Evolutionary conservation across 2,113 vertebrate species (phyloP), one percentile per base, ranked within the genome.

Genomic region (Dicerorhinus sumatrensis): DNA sequence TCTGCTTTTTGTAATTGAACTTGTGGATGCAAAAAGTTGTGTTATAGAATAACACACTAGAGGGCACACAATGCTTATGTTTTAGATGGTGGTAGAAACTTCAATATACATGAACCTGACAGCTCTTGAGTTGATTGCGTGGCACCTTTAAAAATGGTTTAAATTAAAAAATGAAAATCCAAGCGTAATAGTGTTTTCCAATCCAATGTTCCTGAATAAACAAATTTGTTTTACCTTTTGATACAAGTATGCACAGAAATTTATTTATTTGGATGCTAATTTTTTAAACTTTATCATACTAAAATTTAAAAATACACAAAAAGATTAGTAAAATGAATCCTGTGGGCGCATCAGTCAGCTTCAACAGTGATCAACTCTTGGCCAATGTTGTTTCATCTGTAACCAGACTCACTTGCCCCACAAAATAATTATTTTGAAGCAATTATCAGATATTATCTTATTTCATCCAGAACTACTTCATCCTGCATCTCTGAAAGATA

Each of bases 31-130:
- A 54, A 48, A 48, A 83, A 51, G 13, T 29, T 75, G 23, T 65
- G 17, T 62, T 87, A 33, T 1, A 36, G 7, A 75, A 33, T 73
- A 18, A 5, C 1, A 73, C 97, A 46, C 94, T 81, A 97, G 98
- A 95, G 96, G 97, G 97, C n/a, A 39, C 75, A 39, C 96, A 54
- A 1, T 16, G 46, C 81, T 92, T 31, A 10, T 69, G 83, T 82
- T 97, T 87, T 93, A 58, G 94, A 76, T 56, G 18, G 21, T 56
- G 51, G 33, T 56, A 4, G 69, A 56, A 2, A 6, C 42, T 16
- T 81, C 39, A 60, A 0, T 18, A 13, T 20, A 18, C 0, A 2
- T 11, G 27, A 73, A 69, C 16, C n/a, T 42, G 23, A 21, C 72
- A 63, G 27, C 36, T 82, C 5, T 65, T 18, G 14, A n/a, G 3